Base-by-base conservation (phyloP, 2,888 invertebrate genomes). In the Drosophila nr. fundita region DNA sequence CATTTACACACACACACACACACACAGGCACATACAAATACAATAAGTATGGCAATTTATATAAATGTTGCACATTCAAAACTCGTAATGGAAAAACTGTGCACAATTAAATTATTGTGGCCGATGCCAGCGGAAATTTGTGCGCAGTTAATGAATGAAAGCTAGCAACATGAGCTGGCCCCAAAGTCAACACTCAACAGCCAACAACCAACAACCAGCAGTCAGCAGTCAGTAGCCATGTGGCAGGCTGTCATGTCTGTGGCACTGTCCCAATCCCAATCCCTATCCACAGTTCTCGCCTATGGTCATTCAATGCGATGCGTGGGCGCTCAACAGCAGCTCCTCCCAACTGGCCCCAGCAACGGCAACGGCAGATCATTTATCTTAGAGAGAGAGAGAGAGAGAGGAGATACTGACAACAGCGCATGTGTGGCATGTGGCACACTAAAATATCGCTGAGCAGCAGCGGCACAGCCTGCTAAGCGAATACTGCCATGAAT, bases 51-150 rank as follows among this genome's bases (percentile, higher is more conserved):
- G 81, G 87, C 83, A 76, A 87, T 87, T 82, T 89, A 82, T 89
- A 74, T 76, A 87, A 89, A 84, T 84, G 73, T 69, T 87, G 86
- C 86, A 86, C 87, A 86, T 86, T 87, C 87, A 86, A 84, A 84
- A 62, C 89, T 71, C 68, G 83, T 73, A 84, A 86, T 86, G 84
- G 68, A 78, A 80, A 83, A 85, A 83, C 69, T 73, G 77, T 69
- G 75, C 75, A 61, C 75, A 78, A 82, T 82, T 72, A 75, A 78
- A 78, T 82, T 80, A 83, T 80, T 75, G 83, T 73, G 88, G 73
- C 63, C 65, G 59, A 73, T 57, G 73, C 73, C 64, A 62, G 62
- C 68, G 76, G 78, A 76, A 78, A 78, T 77, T 73, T 66, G 68
- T 53, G 65, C 60, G 50, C 68, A 30, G 38, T 73, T 78, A 77